A percentile compares a stretch with the other conserved stretches of the same genome.
These are phyloP conservation scores for Excalfactoria chinensis DNA, from an alignment of 2,113 vertebrate species.

Conservation along the genomic window DNA sequence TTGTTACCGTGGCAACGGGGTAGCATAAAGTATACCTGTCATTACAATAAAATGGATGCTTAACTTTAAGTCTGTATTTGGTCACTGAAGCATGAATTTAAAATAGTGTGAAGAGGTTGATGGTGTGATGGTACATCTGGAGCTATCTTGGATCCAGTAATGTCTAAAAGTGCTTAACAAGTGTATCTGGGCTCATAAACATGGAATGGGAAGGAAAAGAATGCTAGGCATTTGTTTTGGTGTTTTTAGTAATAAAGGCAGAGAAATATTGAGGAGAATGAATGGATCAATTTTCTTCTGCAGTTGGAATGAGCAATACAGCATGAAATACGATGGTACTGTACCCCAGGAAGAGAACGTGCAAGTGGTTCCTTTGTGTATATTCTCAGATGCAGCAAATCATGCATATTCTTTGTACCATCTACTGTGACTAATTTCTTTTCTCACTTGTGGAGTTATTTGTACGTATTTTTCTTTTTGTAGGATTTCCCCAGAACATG, in stretches of 20 bases:
- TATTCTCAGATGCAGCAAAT: background rate
- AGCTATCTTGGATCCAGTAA: background rate
- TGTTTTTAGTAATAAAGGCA: background rate
- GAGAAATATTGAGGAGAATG: background rate
- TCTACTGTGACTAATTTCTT: background rate
- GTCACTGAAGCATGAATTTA: background rate
- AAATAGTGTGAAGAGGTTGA: background rate
- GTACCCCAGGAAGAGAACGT: background rate
- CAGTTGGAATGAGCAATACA: rapidly evolving
- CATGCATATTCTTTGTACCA: background rate
- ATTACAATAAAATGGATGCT: conserved; percentile 1
- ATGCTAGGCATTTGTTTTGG: background rate
- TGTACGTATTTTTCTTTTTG: background rate
- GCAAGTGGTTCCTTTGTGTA: background rate
- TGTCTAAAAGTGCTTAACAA: background rate
- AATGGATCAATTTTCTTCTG: background rate
- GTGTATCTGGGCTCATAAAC: background rate
- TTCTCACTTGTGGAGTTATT: background rate
- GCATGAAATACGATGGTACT: background rate
- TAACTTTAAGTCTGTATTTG: conserved; percentile 11
- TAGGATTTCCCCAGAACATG: background rate
- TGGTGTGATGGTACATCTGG: background rate
- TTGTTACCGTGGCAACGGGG: background rate
- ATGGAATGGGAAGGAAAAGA: background rate
- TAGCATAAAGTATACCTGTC: background rate